Conservation (phyloP, 2,888 invertebrate species). For the Blera fallax region DNA sequence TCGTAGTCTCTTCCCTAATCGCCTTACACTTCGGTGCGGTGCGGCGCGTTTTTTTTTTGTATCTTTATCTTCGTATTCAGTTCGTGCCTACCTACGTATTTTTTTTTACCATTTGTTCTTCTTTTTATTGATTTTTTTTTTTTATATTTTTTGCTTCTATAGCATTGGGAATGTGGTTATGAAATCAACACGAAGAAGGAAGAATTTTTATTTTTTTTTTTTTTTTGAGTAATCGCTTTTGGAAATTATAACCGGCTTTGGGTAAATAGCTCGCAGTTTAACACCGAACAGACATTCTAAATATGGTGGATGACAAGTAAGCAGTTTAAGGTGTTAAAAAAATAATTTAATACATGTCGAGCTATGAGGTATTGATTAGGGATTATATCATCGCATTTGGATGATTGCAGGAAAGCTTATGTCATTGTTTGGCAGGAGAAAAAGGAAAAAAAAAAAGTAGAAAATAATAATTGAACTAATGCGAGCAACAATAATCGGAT, state of each 20-base stretch:
- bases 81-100: slow-evolving; percentile 1
- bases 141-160: neutral
- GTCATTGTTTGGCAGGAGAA: neutral
- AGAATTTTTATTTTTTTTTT: neutral
- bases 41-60: slow-evolving; percentile 24
- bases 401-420: neutral
- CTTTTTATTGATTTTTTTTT: slow-evolving; percentile 14
- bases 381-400: slow-evolving; percentile 15
- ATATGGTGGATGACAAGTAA: neutral
- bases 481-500: slow-evolving; percentile 20
- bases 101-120: neutral
- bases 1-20: slow-evolving; percentile 49
- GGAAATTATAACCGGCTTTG: slow-evolving; percentile 41
- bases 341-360: slow-evolving; percentile 4
- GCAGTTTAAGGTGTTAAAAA: slow-evolving; percentile 31
- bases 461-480: neutral
- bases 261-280: slow-evolving; percentile 21
- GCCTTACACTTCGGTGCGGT: slow-evolving; percentile 50
- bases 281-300: neutral
- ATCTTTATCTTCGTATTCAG: neutral
- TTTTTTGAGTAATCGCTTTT: slow-evolving; percentile 21
- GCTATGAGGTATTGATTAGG: slow-evolving; percentile 14
- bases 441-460: neutral
- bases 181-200: slow-evolving; percentile 29
- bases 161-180: slow-evolving; percentile 13